Evolutionary conservation across 2,113 vertebrate genomes (phyloP).

Genomic region (Panthera tigris): DNA sequence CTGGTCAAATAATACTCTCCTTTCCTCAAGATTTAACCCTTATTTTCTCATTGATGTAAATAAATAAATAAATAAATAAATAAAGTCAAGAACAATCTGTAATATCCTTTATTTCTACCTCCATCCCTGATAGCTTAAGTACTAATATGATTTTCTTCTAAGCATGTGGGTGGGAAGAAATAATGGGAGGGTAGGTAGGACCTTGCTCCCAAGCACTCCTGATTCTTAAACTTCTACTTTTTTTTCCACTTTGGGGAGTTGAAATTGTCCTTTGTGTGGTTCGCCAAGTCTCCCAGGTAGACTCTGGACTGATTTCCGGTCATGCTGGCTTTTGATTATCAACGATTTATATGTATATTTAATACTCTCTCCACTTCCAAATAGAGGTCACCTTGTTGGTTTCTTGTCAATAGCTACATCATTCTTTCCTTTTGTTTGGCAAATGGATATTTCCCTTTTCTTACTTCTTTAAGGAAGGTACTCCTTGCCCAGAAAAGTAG

Average conservation of each 20-base stretch:
- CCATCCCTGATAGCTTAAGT: background rate
- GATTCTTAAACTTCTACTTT: background rate
- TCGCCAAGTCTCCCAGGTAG: background rate
- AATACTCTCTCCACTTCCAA: background rate
- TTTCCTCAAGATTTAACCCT: background rate
- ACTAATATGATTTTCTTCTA: background rate
- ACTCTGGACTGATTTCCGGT: background rate
- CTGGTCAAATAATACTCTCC: background rate
- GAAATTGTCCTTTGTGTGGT: background rate
- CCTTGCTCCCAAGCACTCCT: background rate
- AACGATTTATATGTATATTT: background rate
- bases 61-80: no score
- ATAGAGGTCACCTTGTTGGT: background rate
- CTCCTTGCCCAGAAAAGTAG: background rate
- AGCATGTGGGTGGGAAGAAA: background rate
- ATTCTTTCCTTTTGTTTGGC: background rate
- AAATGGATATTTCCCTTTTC: background rate
- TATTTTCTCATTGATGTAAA: background rate
- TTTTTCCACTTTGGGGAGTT: background rate
- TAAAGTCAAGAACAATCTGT: background rate
- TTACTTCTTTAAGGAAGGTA: background rate
- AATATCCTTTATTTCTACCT: background rate
- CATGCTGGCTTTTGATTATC: background rate
- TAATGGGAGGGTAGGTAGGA: background rate
- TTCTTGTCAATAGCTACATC: background rate